A percentile compares a stretch with the other conserved stretches of the same genome.
These are phyloP conservation scores for Lydus trimaculatus DNA, from an alignment of 2,888 invertebrate species.

Conservation along the genomic window DNA sequence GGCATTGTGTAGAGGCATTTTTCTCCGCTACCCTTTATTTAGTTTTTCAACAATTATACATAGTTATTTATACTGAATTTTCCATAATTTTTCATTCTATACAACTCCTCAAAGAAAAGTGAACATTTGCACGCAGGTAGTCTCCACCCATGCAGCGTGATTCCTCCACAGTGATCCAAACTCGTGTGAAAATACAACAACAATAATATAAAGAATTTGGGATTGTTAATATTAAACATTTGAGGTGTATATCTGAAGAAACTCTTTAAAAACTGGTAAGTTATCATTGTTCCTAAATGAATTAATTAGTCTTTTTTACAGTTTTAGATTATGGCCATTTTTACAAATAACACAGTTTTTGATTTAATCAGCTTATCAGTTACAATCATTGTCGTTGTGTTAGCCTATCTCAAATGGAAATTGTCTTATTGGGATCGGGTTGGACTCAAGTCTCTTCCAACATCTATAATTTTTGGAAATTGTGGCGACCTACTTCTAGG, in stretches of 20 bases:
- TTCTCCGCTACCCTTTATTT: too few relatives aligned
- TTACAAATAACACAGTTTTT: neutral
- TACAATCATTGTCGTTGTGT: neutral
- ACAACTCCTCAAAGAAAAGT: too few relatives aligned
- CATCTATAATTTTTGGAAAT: neutral
- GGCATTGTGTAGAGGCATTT: too few relatives aligned
- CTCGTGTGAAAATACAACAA: too few relatives aligned
- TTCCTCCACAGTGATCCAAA: too few relatives aligned
- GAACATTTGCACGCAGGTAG: too few relatives aligned
- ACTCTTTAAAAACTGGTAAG: neutral
- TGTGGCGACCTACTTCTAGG: neutral
- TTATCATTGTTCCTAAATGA: neutral
- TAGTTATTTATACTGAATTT: too few relatives aligned
- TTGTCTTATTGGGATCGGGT: constrained; percentile 16
- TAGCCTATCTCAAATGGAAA: constrained; percentile 19
- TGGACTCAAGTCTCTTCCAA: neutral
- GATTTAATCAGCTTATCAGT: neutral
- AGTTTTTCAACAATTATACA: too few relatives aligned
- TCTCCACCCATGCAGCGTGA: too few relatives aligned
- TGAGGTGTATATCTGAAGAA: neutral
- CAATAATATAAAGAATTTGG: too few relatives aligned
- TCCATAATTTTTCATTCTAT: too few relatives aligned
- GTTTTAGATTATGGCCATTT: neutral
- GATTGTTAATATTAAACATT: too few relatives aligned
- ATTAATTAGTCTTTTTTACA: neutral